A percentile compares a stretch with the other conserved stretches of the same genome.
These are phyloP conservation scores for Hirtodrosophila cameraria DNA, from an alignment of 2,888 invertebrate genomes.

Conservation along the genomic window DNA sequence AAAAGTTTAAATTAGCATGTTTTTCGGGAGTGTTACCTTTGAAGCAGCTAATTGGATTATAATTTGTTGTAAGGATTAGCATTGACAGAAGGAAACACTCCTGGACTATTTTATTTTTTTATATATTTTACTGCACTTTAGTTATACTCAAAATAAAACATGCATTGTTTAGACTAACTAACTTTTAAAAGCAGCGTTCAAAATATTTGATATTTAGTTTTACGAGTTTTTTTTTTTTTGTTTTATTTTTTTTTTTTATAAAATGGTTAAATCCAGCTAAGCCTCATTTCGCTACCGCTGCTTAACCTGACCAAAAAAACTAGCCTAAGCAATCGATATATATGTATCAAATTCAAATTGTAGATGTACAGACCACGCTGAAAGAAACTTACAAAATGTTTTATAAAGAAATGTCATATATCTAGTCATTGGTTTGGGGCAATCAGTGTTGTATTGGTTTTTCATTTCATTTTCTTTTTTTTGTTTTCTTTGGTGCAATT, in stretches of 20 bases:
- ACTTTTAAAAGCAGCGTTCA: conserved; percentile 60
- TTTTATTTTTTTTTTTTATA: no score
- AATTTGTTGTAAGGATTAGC: background rate
- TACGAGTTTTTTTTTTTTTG: conserved; percentile 29
- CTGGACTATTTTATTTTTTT: conserved; percentile 15
- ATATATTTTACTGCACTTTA: conserved; percentile 49
- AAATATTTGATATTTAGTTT: conserved; percentile 37
- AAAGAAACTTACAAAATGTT: conserved; percentile 53
- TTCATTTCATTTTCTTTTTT: conserved; percentile 1
- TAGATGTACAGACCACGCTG: conserved; percentile 39
- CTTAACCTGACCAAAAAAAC: conserved; percentile 52
- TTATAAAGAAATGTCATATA: conserved; percentile 27
- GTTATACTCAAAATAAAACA: conserved; percentile 59
- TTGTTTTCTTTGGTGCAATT: no score
- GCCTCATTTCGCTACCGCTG: conserved; percentile 83
- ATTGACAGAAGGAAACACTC: conserved; percentile 36
- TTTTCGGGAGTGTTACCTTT: conserved; percentile 45
- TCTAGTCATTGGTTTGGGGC: conserved; percentile 24
- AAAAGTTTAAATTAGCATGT: conserved; percentile 36
- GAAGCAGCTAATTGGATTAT: background rate
- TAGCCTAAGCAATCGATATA: conserved; percentile 35
- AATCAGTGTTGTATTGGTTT: conserved; percentile 30
- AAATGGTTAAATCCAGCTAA: conserved; percentile 78
- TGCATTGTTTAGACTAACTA: conserved; percentile 62
- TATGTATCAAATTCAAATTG: conserved; percentile 6